Conservation (phyloP, 2,888 invertebrate genomes). For the Coelopa pilipes region DNA sequence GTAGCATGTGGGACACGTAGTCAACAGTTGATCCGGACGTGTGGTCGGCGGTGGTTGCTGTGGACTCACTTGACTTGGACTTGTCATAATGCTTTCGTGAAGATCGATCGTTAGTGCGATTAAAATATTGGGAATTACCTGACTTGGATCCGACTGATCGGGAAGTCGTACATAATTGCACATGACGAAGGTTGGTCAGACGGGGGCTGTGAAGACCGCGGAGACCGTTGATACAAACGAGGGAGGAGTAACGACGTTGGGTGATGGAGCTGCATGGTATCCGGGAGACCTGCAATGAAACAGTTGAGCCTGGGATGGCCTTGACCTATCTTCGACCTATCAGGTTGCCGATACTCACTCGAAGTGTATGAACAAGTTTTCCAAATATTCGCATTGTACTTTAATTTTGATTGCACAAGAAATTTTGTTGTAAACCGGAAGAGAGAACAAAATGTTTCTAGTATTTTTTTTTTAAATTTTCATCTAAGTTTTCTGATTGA, state of each 20-base stretch:
- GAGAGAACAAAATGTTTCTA: constrained; percentile 39
- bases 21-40: constrained; percentile 24
- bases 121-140: constrained; percentile 41
- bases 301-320: not conserved
- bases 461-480: constrained; percentile 36
- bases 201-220: constrained; percentile 13
- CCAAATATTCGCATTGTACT: constrained; percentile 50
- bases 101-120: constrained; percentile 33
- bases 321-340: not conserved
- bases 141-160: constrained; percentile 42
- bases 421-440: constrained; percentile 44
- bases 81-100: constrained; percentile 35
- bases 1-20: constrained; percentile 30
- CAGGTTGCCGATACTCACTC: constrained; percentile 44
- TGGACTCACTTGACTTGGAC: constrained; percentile 21
- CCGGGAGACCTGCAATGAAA: constrained; percentile 46
- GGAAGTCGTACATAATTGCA: constrained; percentile 5
- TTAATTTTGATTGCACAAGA: constrained; percentile 42
- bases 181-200: constrained; percentile 2
- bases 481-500: constrained; percentile 17
- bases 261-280: constrained; percentile 36
- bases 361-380: constrained; percentile 47
- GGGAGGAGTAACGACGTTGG: constrained; percentile 38
- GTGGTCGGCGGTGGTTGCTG: constrained; percentile 26
- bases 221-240: constrained; percentile 24